Percentiles rank a stretch among this genome's conserved stretches.
Evolutionary conservation across 2,797 vertebrate genomes (phyloP).

Genomic region (Sebastes ruberrimus): DNA sequence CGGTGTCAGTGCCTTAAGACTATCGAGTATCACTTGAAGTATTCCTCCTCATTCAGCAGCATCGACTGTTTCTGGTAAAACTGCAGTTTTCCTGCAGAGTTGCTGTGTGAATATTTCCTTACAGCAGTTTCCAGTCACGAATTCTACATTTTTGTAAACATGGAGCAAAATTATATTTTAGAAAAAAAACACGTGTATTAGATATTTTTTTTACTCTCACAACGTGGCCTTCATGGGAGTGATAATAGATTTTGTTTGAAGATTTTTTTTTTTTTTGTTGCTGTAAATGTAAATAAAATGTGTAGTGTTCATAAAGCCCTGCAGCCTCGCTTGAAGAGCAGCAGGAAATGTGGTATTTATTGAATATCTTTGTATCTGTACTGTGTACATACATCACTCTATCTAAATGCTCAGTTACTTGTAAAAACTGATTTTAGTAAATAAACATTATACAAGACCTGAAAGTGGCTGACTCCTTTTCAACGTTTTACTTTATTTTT

Average conservation of each 20-base stretch:
- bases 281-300: slow-evolving; percentile 75
- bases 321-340: slow-evolving; percentile 50
- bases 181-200: slow-evolving; percentile 55
- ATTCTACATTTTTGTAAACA: slow-evolving; percentile 49
- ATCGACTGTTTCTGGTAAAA: slow-evolving; percentile 28
- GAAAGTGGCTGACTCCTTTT: slow-evolving; percentile 7
- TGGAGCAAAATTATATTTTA: slow-evolving; percentile 60
- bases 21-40: slow-evolving; percentile 65
- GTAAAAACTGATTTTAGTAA: slow-evolving; percentile 77
- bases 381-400: slow-evolving; percentile 80
- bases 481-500: background rate
- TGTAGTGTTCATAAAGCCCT: slow-evolving; percentile 67
- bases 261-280: slow-evolving; percentile 27
- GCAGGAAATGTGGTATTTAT: slow-evolving; percentile 77
- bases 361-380: slow-evolving; percentile 82
- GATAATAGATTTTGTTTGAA: slow-evolving; percentile 34
- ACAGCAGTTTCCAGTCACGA: slow-evolving; percentile 24
- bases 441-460: slow-evolving; percentile 69
- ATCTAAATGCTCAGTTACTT: slow-evolving; percentile 74
- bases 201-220: slow-evolving; percentile 52
- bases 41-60: slow-evolving; percentile 41
- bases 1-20: slow-evolving; percentile 81
- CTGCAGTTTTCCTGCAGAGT: slow-evolving; percentile 12
- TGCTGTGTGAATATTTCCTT: slow-evolving; percentile 38
- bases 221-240: slow-evolving; percentile 63